Conservation (phyloP, 1,140 invertebrate species). For the Copidosoma floridanum region DNA sequence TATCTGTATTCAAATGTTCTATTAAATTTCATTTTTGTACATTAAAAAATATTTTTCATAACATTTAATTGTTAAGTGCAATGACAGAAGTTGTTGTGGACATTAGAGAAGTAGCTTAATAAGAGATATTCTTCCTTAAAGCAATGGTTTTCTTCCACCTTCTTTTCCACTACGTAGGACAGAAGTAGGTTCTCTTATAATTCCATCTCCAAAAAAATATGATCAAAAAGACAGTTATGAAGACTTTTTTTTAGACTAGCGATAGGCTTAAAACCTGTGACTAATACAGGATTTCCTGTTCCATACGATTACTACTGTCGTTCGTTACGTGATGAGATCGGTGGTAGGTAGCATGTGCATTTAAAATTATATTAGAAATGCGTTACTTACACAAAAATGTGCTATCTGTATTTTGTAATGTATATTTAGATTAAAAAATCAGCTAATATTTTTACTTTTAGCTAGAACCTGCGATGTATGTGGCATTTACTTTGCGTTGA, state of each 20-base stretch:
- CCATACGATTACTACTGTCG: neutral
- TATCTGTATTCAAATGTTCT: too few species aligned
- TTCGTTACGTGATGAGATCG: neutral
- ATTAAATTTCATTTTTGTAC: too few species aligned
- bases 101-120: neutral
- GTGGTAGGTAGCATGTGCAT: neutral
- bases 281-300: neutral
- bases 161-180: neutral
- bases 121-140: neutral
- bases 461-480: constrained; percentile 2
- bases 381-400: too few species aligned
- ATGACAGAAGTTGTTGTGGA: neutral
- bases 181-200: neutral
- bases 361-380: too few species aligned
- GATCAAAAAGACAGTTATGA: neutral
- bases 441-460: constrained; percentile 4
- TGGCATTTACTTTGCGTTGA: too few species aligned
- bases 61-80: neutral
- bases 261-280: neutral
- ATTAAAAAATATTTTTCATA: too few species aligned
- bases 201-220: neutral
- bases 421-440: too few species aligned
- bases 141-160: neutral
- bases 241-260: neutral
- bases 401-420: too few species aligned